Evolutionary conservation across 2,113 vertebrate genomes (phyloP).

Genomic region (Thymallus thymallus): DNA sequence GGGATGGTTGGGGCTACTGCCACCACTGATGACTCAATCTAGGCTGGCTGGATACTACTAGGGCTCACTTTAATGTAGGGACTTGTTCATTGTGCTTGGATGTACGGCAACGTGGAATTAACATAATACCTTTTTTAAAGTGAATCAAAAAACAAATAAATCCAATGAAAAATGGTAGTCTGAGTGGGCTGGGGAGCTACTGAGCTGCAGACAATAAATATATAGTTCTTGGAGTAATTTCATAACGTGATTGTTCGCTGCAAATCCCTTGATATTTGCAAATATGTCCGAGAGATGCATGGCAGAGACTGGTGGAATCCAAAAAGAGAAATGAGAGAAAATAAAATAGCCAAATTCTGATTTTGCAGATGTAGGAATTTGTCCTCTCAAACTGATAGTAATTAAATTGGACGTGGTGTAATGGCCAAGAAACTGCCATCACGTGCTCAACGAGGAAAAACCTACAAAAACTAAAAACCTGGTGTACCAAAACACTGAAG

Average conservation of each 20-base stretch:
- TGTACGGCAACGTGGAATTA: background rate
- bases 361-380: slow-evolving; percentile 37
- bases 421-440: slow-evolving; percentile 41
- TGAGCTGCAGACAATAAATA: background rate
- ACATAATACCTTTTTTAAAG: too few relatives aligned
- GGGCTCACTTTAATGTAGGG: background rate
- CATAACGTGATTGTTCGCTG: slow-evolving; percentile 17
- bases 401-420: slow-evolving; percentile 36
- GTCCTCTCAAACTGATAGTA: slow-evolving; percentile 27
- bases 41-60: background rate
- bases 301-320: background rate
- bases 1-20: background rate
- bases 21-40: slow-evolving; percentile 24
- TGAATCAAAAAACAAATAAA: background rate
- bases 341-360: slow-evolving; percentile 23
- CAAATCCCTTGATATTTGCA: slow-evolving; percentile 25
- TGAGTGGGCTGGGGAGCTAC: background rate
- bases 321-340: slow-evolving; percentile 14
- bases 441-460: slow-evolving; percentile 23
- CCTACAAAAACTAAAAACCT: slow-evolving; percentile 34
- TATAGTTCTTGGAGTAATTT: slow-evolving; percentile 12
- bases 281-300: slow-evolving; percentile 27
- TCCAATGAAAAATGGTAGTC: background rate
- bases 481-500: slow-evolving; percentile 12
- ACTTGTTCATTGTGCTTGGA: background rate